Conservation (phyloP, 2,113 vertebrate species). For the Cebus imitator region DNA sequence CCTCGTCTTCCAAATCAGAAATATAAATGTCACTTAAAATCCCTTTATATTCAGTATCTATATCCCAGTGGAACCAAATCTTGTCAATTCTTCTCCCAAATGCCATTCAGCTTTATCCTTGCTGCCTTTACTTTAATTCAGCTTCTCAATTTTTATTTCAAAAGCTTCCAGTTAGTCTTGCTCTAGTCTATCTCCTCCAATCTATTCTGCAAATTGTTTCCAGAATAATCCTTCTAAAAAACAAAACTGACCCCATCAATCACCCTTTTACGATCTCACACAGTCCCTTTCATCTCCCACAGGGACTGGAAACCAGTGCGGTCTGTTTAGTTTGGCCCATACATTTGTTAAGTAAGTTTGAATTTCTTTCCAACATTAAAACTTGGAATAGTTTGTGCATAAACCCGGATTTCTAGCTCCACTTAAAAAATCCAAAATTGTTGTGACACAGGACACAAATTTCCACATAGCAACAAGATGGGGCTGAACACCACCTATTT, state of each 20-base stretch:
- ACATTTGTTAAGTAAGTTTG: neutral
- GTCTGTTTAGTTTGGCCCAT: neutral
- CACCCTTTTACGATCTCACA: neutral
- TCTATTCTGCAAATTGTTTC: neutral
- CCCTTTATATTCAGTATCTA: neutral
- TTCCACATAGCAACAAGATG: neutral
- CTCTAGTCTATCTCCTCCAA: neutral
- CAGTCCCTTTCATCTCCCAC: neutral
- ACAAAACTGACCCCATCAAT: neutral
- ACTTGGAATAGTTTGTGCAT: neutral
- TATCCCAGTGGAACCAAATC: neutral
- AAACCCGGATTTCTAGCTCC: neutral
- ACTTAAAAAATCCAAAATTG: neutral
- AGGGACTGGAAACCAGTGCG: neutral
- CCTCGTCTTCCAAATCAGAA: neutral
- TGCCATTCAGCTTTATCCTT: neutral
- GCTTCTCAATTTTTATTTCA: neutral
- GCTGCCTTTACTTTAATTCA: neutral
- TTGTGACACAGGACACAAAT: neutral
- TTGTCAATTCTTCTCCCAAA: neutral
- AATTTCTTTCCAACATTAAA: neutral
- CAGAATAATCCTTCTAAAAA: conserved; percentile 15
- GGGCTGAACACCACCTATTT: neutral
- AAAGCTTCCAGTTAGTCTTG: neutral
- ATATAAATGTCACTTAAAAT: neutral